Evolutionary conservation across 2,113 vertebrate species (phyloP).

Genomic region (Tachuris rubrigastra): DNA sequence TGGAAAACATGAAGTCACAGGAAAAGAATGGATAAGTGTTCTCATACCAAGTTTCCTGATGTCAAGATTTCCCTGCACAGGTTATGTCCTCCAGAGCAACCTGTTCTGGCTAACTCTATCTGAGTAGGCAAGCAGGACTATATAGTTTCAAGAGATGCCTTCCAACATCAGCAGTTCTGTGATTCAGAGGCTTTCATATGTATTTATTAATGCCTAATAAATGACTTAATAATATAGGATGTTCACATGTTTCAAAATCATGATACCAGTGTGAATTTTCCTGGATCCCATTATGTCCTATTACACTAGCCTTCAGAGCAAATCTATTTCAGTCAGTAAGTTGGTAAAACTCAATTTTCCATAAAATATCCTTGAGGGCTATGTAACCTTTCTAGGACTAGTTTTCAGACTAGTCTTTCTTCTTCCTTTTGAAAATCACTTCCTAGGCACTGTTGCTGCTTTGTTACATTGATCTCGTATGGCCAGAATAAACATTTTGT

Average conservation of each 20-base stretch:
- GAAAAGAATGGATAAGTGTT: background rate
- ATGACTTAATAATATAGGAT: background rate
- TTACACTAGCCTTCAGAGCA: background rate
- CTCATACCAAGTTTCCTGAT: rapidly evolving
- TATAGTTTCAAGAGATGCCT: background rate
- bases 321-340: background rate
- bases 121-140: background rate
- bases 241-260: background rate
- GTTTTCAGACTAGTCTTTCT: background rate
- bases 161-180: rapidly evolving
- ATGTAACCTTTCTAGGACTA: background rate
- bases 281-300: background rate
- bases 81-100: background rate
- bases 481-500: background rate
- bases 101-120: background rate
- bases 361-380: background rate
- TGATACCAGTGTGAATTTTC: background rate
- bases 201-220: background rate
- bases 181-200: background rate
- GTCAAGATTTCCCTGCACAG: background rate
- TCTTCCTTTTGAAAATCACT: background rate
- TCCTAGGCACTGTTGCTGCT: background rate
- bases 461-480: background rate
- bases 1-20: background rate
- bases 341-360: background rate